Base-by-base conservation (phyloP, 2,113 vertebrate species). In the Nematolebias whitei region DNA sequence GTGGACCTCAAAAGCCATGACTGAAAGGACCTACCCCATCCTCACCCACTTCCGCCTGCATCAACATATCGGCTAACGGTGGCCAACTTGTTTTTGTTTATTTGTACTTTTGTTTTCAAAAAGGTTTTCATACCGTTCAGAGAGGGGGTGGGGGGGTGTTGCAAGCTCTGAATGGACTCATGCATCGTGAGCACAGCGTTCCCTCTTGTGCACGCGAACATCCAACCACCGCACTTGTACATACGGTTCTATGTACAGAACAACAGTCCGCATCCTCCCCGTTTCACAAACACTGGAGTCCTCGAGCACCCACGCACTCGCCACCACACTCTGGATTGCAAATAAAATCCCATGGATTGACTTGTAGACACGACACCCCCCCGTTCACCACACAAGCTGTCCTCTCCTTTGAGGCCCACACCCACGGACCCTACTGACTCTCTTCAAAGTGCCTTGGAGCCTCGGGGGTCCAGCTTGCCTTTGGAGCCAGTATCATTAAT, bases 381-480 rank as follows among this genome's bases (percentile, higher is more conserved):
- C 29, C 24, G 47, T 32, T 14, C 19, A 57, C 49, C 12, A 68
- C 50, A 61, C 54, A 16, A 20, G 26, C 76, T 16, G 35, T 61
- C 74, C 68, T 45, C 55, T 78, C 75, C 83, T 87, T 74, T 70
- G 85, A 87, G 78, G 85, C 84, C 81, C 76, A 65, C 83, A 72
- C 85, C 74, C 82, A 84, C 84, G 86, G 88, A 91, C 82, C 80
- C 89, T 78, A 87, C 83, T 89, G 85, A 91, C 89, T 90, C 90
- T 91, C 74, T 94, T 95, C 94, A 92, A 98, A 97, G 96, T 98
- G 96, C 96, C 96, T 98, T 97, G 92, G 91, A 93, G 90, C 91
- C 85, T 89, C 80, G 72, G 84, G 85, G 86, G 83, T 86, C 85
- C 92, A 93, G 93, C 89, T 91, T 92, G 90, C 92, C 51, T 92